Percentiles rank a stretch among this genome's conserved stretches.
Evolutionary conservation across 2,113 vertebrate genomes (phyloP).

Genomic region (Datnioides undecimradiatus): DNA sequence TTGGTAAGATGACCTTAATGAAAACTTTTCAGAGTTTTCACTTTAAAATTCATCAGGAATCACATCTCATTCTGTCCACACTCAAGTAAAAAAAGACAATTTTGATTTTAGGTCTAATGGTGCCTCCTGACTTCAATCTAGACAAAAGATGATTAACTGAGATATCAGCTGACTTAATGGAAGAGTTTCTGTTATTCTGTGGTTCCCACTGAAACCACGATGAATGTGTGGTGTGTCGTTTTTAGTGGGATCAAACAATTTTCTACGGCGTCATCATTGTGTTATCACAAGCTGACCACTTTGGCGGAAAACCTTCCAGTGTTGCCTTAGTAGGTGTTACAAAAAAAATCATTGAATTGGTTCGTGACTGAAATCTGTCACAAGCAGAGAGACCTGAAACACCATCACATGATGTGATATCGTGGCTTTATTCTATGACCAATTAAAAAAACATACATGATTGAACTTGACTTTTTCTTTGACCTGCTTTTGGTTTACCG

Average conservation of each 20-base stretch:
- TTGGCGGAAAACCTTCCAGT: neutral
- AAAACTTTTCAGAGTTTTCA: neutral
- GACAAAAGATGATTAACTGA: no score
- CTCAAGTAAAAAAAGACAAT: neutral
- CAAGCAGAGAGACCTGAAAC: neutral
- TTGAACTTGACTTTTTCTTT: neutral
- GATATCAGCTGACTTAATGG: neutral
- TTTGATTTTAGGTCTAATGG: neutral
- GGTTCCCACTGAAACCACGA: neutral
- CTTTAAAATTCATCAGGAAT: neutral
- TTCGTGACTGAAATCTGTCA: neutral
- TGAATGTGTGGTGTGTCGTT: neutral
- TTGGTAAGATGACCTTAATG: neutral
- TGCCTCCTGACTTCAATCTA: neutral
- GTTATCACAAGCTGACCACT: neutral
- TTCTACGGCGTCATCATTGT: neutral
- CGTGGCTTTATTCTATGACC: neutral
- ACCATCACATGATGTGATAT: neutral
- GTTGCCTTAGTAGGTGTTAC: neutral
- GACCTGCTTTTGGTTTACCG: constrained; percentile 24
- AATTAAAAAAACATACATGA: neutral
- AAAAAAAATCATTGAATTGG: neutral
- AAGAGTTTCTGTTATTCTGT: neutral
- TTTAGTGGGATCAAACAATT: neutral
- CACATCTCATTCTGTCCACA: no score